A percentile compares a stretch with the other conserved stretches of the same genome.
phyloP scores from a whole-genome alignment of 2,113 vertebrate species.

The Zeus faber region DNA sequence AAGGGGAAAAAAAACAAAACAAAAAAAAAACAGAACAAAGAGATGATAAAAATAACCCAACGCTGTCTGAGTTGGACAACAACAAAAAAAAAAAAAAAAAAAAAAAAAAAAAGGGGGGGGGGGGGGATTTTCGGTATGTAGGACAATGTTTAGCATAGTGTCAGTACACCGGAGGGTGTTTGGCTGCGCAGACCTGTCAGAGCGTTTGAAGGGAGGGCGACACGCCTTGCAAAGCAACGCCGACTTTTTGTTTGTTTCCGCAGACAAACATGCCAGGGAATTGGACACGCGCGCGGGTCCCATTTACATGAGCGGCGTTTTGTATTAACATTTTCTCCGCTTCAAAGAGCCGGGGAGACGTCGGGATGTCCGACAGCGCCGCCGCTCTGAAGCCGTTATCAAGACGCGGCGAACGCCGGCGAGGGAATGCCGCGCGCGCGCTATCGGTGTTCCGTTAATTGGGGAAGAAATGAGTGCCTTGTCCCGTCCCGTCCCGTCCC shows the following conservation, averaged over 20 bases:
- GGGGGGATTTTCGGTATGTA: conserved; percentile 18
- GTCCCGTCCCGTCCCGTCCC: conserved; percentile 1
- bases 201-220: conserved; percentile 16
- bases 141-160: conserved; percentile 5
- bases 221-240: conserved; percentile 17
- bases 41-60: conserved; percentile 21
- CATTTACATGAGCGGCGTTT: conserved; percentile 31
- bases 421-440: neutral
- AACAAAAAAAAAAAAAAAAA: too few species aligned
- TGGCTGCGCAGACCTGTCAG: conserved; percentile 27
- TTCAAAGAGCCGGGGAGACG: conserved; percentile 19
- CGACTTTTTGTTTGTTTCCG: neutral
- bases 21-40: conserved; percentile 16
- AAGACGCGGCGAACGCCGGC: conserved; percentile 6
- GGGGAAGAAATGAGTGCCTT: conserved; percentile 8
- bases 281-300: conserved; percentile 17
- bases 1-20: conserved; percentile 22
- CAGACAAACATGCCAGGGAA: conserved; percentile 31
- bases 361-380: conserved; percentile 7
- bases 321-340: conserved; percentile 7
- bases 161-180: conserved; percentile 1
- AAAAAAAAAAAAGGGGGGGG: too few species aligned
- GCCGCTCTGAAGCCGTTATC: neutral
- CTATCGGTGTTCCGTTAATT: conserved; percentile 19
- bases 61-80: conserved; percentile 7